Conservation (phyloP, 2,888 invertebrate species). For the Drosophila ochracea region DNA sequence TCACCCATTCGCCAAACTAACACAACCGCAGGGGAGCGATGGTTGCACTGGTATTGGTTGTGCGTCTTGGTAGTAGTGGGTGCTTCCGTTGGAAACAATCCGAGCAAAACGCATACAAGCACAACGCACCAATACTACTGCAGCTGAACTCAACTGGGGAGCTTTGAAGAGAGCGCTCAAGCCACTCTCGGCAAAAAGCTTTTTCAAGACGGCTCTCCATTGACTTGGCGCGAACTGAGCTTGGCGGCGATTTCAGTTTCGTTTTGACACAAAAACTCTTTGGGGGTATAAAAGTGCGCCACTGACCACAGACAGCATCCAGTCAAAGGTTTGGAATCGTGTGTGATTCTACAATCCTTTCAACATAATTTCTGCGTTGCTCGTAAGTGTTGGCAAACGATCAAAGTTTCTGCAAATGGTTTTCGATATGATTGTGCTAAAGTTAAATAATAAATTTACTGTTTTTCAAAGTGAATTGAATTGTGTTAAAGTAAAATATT, state of each 20-base stretch:
- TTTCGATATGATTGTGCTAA: slow-evolving; percentile 29
- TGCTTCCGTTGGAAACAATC: slow-evolving; percentile 68
- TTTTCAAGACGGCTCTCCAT: slow-evolving; percentile 37
- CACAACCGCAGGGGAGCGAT: slow-evolving; percentile 25
- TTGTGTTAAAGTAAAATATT: slow-evolving; percentile 9
- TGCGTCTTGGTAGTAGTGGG: slow-evolving; percentile 48
- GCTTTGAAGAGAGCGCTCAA: slow-evolving; percentile 40
- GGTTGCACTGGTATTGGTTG: slow-evolving; percentile 44
- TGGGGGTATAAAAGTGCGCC: slow-evolving; percentile 85
- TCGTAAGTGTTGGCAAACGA: slow-evolving; percentile 72
- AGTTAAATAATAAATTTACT: slow-evolving; percentile 1
- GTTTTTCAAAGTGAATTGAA: not conserved
- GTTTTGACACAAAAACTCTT: slow-evolving; percentile 81
- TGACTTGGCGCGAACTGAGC: slow-evolving; percentile 50
- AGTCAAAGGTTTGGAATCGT: slow-evolving; percentile 86
- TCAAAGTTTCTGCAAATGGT: slow-evolving; percentile 85
- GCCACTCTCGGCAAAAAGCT: slow-evolving; percentile 40
- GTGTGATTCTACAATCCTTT: slow-evolving; percentile 85
- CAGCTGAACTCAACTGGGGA: slow-evolving; percentile 6
- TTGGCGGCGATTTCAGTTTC: slow-evolving; percentile 71
- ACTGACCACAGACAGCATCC: slow-evolving; percentile 86
- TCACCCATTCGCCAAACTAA: slow-evolving; percentile 37
- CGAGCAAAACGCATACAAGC: slow-evolving; percentile 50
- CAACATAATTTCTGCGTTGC: slow-evolving; percentile 65
- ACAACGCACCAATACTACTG: slow-evolving; percentile 44